A percentile compares a stretch with the other conserved stretches of the same genome.
Evolutionary conservation across 2,888 invertebrate species (phyloP).

Genomic region (Palloptera scutellata): DNA sequence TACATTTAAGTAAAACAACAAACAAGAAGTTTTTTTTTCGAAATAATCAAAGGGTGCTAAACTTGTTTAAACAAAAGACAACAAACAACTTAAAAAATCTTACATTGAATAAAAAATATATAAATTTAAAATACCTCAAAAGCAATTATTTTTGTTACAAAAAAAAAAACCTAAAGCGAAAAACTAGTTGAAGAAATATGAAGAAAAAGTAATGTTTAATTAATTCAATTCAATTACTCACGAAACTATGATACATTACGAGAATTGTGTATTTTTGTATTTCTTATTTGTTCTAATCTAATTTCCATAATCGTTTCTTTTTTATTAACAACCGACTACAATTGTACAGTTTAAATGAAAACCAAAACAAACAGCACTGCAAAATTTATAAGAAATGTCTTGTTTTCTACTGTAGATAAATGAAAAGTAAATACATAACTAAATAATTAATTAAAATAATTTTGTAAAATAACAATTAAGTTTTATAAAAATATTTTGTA

Average conservation of each 20-base stretch:
- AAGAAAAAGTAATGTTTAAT: no score
- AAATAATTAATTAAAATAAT: conserved; percentile 17
- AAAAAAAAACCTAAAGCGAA: conserved; percentile 38
- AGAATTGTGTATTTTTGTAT: conserved; percentile 9
- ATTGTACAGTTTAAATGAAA: conserved; percentile 5
- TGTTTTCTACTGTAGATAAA: conserved; percentile 40
- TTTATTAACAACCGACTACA: not conserved
- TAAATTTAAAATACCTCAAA: conserved; percentile 55
- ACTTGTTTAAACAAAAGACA: conserved; percentile 53
- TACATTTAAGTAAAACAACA: not conserved
- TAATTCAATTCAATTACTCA: conserved; percentile 31
- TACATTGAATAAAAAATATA: conserved; percentile 38
- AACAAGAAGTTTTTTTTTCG: conserved; percentile 12
- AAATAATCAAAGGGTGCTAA: conserved; percentile 61
- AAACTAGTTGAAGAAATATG: conserved; percentile 41
- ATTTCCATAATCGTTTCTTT: not conserved
- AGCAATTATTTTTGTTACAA: conserved; percentile 57
- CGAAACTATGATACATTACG: conserved; percentile 43
- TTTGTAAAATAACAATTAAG: conserved; percentile 10
- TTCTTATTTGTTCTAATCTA: not conserved
- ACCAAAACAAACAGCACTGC: conserved; percentile 14
- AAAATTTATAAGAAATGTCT: conserved; percentile 41
- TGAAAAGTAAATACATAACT: conserved; percentile 13
- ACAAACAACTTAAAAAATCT: conserved; percentile 40
- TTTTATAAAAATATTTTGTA: conserved; percentile 18